Percentiles rank a stretch among this genome's conserved stretches.
Evolutionary conservation across 2,888 invertebrate genomes (phyloP).

Genomic region (Drepana falcataria): DNA sequence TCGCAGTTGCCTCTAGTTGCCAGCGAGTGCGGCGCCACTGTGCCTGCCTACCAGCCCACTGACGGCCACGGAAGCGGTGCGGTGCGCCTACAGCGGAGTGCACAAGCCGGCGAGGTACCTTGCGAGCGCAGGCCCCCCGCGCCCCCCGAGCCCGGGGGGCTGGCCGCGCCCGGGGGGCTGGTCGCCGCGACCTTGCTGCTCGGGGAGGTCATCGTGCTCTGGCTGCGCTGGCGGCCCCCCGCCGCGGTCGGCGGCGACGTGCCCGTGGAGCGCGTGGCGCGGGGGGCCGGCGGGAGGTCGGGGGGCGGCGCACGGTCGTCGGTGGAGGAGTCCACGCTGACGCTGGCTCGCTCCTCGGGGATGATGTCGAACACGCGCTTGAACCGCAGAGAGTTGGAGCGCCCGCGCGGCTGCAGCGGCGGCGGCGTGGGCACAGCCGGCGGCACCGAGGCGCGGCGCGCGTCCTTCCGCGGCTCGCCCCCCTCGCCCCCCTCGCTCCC

Average conservation of each 20-base stretch:
- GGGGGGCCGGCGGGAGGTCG: slow-evolving; percentile 5
- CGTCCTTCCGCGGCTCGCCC: too few species aligned
- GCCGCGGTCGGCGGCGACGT: slow-evolving; percentile 9
- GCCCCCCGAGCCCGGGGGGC: slow-evolving; percentile 3
- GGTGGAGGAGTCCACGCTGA: slow-evolving; percentile 66
- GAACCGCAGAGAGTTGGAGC: slow-evolving; percentile 60
- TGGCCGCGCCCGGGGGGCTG: slow-evolving; percentile 36
- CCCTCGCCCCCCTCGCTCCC: not conserved
- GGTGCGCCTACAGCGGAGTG: slow-evolving; percentile 38
- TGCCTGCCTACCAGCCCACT: too few species aligned
- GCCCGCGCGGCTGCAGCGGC: slow-evolving; percentile 31
- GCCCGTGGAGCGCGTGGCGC: slow-evolving; percentile 30
- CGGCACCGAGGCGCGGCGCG: slow-evolving; percentile 35
- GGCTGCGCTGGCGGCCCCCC: slow-evolving; percentile 18
- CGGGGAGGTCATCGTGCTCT: slow-evolving; percentile 42
- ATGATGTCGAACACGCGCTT: slow-evolving; percentile 75
- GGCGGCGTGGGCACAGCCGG: slow-evolving; percentile 26
- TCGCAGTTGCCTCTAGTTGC: too few species aligned
- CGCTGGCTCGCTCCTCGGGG: slow-evolving; percentile 76
- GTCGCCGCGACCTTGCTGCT: slow-evolving; percentile 40
- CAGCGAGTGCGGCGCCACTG: slow-evolving; percentile 11
- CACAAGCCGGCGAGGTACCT: slow-evolving; percentile 16
- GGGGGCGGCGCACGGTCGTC: slow-evolving; percentile 37
- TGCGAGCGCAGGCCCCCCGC: slow-evolving; percentile 7
- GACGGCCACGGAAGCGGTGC: slow-evolving; percentile 56